Evolutionary conservation across 2,797 vertebrate species (phyloP).

Genomic region (Clarias pachynema): DNA sequence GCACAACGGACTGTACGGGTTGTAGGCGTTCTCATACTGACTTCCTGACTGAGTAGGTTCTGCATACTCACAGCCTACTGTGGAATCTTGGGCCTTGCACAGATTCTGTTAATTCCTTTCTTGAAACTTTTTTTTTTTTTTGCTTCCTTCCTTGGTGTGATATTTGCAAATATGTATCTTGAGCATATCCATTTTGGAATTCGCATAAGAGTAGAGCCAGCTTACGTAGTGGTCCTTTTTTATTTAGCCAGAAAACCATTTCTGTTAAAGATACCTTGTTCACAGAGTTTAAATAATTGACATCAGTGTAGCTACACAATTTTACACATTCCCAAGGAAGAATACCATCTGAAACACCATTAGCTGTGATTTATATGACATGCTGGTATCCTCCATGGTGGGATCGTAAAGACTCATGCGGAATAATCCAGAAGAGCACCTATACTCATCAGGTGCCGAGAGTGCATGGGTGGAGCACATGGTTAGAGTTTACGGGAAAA

Average conservation of each 20-base stretch:
- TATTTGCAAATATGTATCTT: constrained; percentile 49
- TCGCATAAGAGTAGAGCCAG: constrained; percentile 2
- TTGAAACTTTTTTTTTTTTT: constrained; percentile 46
- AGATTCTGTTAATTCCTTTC: constrained; percentile 32
- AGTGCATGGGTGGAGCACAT: constrained; percentile 30
- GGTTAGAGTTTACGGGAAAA: constrained; percentile 22
- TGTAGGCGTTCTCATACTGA: constrained; percentile 20
- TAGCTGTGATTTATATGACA: constrained; percentile 47
- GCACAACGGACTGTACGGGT: not conserved
- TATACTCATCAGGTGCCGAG: constrained; percentile 28
- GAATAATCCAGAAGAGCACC: constrained; percentile 50
- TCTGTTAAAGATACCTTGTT: constrained; percentile 16
- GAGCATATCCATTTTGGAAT: constrained; percentile 56
- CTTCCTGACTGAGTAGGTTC: constrained; percentile 3
- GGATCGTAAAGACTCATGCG: constrained; percentile 25
- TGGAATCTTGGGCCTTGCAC: constrained; percentile 12
- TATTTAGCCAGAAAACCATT: constrained; percentile 16
- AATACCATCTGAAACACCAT: constrained; percentile 44
- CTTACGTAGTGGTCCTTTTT: not conserved
- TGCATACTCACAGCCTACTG: not conserved
- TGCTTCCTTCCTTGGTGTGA: constrained; percentile 42
- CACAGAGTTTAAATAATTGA: constrained; percentile 43
- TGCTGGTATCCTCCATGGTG: constrained; percentile 37
- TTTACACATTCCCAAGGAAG: constrained; percentile 39
- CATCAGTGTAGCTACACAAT: constrained; percentile 58